These are phyloP conservation scores for Mobula birostris DNA, from an alignment of 2,113 vertebrate species.

Conservation along the genomic window DNA sequence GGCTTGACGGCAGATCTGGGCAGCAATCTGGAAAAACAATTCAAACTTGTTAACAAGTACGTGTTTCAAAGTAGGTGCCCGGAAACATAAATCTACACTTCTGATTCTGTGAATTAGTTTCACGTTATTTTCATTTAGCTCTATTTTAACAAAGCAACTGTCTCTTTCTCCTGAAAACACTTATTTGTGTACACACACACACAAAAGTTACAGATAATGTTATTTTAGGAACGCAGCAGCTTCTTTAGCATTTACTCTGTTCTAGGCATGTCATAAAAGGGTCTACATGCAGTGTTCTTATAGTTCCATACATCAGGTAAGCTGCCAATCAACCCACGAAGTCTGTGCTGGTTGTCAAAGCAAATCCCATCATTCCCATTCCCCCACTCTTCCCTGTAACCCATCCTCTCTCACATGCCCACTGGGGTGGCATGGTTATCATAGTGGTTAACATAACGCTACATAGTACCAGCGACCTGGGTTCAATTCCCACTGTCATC, in stretches of 20 bases:
- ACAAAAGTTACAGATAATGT: not conserved
- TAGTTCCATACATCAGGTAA: no score
- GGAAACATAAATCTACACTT: not conserved
- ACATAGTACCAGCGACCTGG: no score
- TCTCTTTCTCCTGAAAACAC: not conserved
- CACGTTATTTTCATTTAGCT: not conserved
- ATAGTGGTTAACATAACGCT: no score
- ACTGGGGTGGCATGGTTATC: no score
- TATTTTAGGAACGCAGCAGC: not conserved
- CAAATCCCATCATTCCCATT: no score
- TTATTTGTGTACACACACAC: not conserved
- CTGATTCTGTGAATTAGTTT: not conserved
- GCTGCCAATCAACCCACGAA: no score
- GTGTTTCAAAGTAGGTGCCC: not conserved
- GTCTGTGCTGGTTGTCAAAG: no score
- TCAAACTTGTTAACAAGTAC: not conserved
- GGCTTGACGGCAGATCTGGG: constrained; percentile 72
- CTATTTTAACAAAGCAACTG: not conserved
- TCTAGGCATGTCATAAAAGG: not conserved
- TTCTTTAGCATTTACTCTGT: not conserved
- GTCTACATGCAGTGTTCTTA: not conserved
- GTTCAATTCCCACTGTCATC: no score
- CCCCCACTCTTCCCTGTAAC: no score
- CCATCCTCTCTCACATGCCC: no score
- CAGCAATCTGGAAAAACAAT: constrained; percentile 57